phyloP scores from a whole-genome alignment of 2,888 invertebrate species.

The Cryptus armator region DNA sequence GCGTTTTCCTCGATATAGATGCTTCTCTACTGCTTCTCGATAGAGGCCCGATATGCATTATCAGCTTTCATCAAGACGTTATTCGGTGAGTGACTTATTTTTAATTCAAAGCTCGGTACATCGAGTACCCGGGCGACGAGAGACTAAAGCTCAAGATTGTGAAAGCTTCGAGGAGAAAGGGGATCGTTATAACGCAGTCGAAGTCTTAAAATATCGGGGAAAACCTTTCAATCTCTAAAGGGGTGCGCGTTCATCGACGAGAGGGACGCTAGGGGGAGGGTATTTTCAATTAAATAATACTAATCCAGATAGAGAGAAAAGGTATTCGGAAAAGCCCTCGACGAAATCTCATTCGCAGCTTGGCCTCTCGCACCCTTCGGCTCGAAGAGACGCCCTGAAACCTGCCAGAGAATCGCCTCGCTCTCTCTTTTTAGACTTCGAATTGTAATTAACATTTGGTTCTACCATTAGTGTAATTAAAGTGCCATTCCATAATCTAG shows the following conservation, averaged over 20 bases:
- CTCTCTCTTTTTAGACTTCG: constrained; percentile 88
- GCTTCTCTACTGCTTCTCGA: constrained; percentile 24
- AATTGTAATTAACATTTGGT: constrained; percentile 91
- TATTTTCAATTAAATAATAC: constrained; percentile 85
- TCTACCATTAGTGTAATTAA: constrained; percentile 93
- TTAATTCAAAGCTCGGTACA: constrained; percentile 40
- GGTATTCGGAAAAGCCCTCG: constrained; percentile 76
- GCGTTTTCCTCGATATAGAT: constrained; percentile 57
- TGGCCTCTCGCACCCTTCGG: constrained; percentile 69
- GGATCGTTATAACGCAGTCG: constrained; percentile 36
- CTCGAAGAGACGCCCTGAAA: constrained; percentile 66
- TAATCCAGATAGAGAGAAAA: constrained; percentile 78
- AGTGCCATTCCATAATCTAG: constrained; percentile 89
- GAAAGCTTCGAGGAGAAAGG: constrained; percentile 3
- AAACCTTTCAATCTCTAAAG: constrained; percentile 66
- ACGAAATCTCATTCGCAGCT: constrained; percentile 75
- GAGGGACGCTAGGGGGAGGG: constrained; percentile 66
- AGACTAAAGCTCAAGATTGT: constrained; percentile 13
- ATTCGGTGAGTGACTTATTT: constrained; percentile 49
- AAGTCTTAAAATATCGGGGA: constrained; percentile 40
- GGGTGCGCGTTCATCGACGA: constrained; percentile 63
- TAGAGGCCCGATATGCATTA: constrained; percentile 33
- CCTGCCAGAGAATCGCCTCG: constrained; percentile 66
- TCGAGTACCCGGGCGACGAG: not conserved
- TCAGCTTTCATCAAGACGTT: constrained; percentile 30